phyloP scores from a whole-genome alignment of 2,888 invertebrate species.

The Volucella inanis region DNA sequence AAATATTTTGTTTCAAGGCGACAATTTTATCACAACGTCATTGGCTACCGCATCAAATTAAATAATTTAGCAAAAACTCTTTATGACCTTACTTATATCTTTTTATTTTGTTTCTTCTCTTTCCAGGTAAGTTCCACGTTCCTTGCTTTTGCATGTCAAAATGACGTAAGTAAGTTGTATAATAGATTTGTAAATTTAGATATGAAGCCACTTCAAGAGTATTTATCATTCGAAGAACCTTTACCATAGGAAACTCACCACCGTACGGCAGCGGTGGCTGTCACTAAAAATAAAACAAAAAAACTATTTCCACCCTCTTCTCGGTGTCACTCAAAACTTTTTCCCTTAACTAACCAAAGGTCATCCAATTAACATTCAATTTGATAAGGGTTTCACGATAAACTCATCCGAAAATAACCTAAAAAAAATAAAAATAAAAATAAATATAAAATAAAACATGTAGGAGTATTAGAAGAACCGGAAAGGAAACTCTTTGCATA shows the following conservation, averaged over 20 bases:
- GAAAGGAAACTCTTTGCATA: slow-evolving; percentile 54
- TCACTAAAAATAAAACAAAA: background rate
- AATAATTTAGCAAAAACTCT: background rate
- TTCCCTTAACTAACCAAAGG: slow-evolving; percentile 39
- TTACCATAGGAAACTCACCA: slow-evolving; percentile 25
- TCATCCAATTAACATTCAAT: slow-evolving; percentile 60
- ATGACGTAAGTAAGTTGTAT: slow-evolving; percentile 34
- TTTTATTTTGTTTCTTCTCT: slow-evolving; percentile 13
- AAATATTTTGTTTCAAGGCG: background rate
- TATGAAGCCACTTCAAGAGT: slow-evolving; percentile 4
- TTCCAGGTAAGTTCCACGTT: slow-evolving; percentile 59
- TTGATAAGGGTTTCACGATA: slow-evolving; percentile 46
- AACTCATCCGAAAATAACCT: background rate
- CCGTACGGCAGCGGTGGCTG: background rate
- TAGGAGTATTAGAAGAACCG: background rate
- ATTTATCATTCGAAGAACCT: slow-evolving; percentile 44
- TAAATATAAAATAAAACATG: too few relatives aligned
- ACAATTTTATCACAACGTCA: too few relatives aligned
- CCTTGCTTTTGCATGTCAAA: background rate
- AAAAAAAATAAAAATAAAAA: background rate
- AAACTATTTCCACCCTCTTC: slow-evolving; percentile 16
- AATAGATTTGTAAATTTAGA: slow-evolving; percentile 26
- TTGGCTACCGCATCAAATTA: too few relatives aligned
- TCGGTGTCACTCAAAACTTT: background rate
- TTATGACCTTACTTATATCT: background rate